Base-by-base conservation (phyloP, 23 tunicate genomes). In the Trididemnum miniatum region DNA sequence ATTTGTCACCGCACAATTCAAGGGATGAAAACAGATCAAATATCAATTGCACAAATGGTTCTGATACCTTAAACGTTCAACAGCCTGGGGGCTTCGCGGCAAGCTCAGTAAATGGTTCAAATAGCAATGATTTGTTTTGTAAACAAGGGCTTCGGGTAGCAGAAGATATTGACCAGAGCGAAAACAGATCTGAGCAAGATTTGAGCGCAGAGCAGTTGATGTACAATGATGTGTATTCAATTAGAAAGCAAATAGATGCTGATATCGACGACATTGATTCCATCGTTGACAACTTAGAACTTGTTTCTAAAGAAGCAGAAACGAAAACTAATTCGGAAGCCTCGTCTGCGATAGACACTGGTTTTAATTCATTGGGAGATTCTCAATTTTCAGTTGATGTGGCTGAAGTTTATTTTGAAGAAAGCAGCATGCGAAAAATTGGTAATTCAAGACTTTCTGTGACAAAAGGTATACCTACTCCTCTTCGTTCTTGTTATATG, bases 301-400 rank as follows among this genome's bases (percentile, higher is more conserved):
- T n/a, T n/a, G n/a, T n/a, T n/a, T n/a, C n/a, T n/a, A n/a, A n/a
- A n/a, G n/a, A n/a, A n/a, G n/a, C n/a, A n/a, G n/a, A n/a, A n/a
- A 35, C 51, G 2, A 50, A 50, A 20, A 32, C 76, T 27, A 26
- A 65, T 7, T 80, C 84, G 31, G 76, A 65, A 30, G 49, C 35
- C 25, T 82, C 86, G 49, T 82, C 86, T 30, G 63, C 64, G 0
- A 60, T 82, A 0, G 86, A 82, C 71, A 82, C 86, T 9, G 86
- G 86, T 5, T 69, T 82, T 71, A 51, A 33, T 49, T 82, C 86
- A 5, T 71, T 82, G 4, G 86, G 76, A 1, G 86, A 82, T 27
- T 34, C 35, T 35, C 51, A 33, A 22, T 31, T 49, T 26, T 82
- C 78, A 25, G n/a, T 3, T 2, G 28, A 2, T 34, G 4, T 50